Conservation (phyloP, 2,888 invertebrate genomes). For the Tetheella fluctuosa region DNA sequence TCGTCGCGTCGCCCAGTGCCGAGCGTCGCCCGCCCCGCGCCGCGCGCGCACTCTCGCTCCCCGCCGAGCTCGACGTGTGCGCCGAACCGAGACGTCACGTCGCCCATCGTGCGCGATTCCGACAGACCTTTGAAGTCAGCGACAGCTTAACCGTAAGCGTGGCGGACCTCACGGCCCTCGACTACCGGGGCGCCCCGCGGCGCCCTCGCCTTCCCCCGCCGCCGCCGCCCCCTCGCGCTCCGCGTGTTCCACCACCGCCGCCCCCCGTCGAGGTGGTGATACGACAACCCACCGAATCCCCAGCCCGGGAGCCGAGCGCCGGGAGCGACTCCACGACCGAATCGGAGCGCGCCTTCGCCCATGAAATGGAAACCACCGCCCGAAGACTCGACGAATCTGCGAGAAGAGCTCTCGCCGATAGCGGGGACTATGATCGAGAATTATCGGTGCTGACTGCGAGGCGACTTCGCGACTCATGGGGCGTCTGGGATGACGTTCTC, state of each 20-base stretch:
- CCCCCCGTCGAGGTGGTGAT: slow-evolving; percentile 52
- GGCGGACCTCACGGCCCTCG: slow-evolving; percentile 85
- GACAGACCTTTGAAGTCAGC: slow-evolving; percentile 76
- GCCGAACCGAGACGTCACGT: slow-evolving; percentile 67
- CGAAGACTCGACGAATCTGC: slow-evolving; percentile 73
- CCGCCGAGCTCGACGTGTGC: slow-evolving; percentile 87
- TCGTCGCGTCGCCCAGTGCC: slow-evolving; percentile 60
- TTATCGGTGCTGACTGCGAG: slow-evolving; percentile 83
- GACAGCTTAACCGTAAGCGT: slow-evolving; percentile 85
- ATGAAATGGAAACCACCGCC: slow-evolving; percentile 78
- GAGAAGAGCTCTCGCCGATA: slow-evolving; percentile 74
- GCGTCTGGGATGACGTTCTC: slow-evolving; percentile 79
- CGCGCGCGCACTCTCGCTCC: slow-evolving; percentile 82
- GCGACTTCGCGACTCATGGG: slow-evolving; percentile 78
- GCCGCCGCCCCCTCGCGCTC: slow-evolving; percentile 52
- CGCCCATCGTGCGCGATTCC: slow-evolving; percentile 70
- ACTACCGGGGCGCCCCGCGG: slow-evolving; percentile 77
- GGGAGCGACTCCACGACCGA: slow-evolving; percentile 79
- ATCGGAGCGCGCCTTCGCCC: slow-evolving; percentile 73
- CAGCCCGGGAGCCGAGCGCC: slow-evolving; percentile 73
- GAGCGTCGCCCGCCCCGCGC: slow-evolving; percentile 67
- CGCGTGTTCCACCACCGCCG: slow-evolving; percentile 51
- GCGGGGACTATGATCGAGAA: slow-evolving; percentile 82
- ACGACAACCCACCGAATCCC: slow-evolving; percentile 52
- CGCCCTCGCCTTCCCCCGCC: slow-evolving; percentile 73